These are phyloP conservation scores for human DNA, from an alignment of 2,113 vertebrate genomes.

Conservation along the genomic window GRCh38 chr1:165554001-165554500, in stretches of 20 bases:
- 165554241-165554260: too few relatives aligned
- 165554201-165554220: background rate
- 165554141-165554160: background rate
- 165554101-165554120: background rate
- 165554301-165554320: background rate
- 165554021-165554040: background rate
- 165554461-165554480: background rate
- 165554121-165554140: background rate
- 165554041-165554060: background rate
- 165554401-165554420: background rate
- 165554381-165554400: background rate
- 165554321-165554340: background rate
- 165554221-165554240: too few relatives aligned
- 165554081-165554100: background rate
- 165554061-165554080: background rate
- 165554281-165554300: background rate
- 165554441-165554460: background rate
- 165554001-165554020: background rate
- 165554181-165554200: background rate
- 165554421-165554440: too few relatives aligned
- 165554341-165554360: background rate
- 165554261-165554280: background rate
- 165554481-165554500: background rate
- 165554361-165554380: background rate
- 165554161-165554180: background rate